Conservation (phyloP, 2,888 invertebrate species). For the Chouioia cunea region DNA sequence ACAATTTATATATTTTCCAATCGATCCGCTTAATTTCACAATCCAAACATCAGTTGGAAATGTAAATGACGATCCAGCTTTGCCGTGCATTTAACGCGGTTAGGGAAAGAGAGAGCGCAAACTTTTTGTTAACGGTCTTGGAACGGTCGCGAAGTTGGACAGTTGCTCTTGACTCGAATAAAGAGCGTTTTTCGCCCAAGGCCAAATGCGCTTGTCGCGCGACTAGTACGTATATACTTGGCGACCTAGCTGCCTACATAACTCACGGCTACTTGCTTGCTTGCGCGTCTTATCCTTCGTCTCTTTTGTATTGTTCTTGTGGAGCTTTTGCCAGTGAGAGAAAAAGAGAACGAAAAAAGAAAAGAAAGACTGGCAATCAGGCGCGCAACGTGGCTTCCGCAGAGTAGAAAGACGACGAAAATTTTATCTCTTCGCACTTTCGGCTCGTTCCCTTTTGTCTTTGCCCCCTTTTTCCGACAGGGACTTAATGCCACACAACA, state of each 20-base stretch:
- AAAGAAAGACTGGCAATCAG: conserved; percentile 42
- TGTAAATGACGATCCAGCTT: too few relatives aligned
- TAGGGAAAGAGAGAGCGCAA: too few relatives aligned
- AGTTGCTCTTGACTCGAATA: conserved; percentile 16
- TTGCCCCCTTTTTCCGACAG: conserved; percentile 8
- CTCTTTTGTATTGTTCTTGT: conserved; percentile 46
- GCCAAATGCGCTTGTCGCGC: conserved; percentile 30
- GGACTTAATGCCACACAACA: conserved; percentile 26
- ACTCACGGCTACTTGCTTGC: conserved; percentile 13
- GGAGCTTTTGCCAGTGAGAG: conserved; percentile 65
- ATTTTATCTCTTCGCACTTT: conserved; percentile 42
- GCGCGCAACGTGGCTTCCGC: neutral
- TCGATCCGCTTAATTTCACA: neutral
- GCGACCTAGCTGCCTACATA: conserved; percentile 25
- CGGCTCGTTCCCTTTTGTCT: conserved; percentile 24
- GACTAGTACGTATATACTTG: conserved; percentile 12
- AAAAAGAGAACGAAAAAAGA: conserved; percentile 27
- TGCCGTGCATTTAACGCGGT: too few relatives aligned
- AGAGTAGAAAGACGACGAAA: conserved; percentile 26
- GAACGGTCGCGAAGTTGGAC: too few relatives aligned
- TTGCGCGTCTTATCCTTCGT: neutral
- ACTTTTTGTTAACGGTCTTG: too few relatives aligned
- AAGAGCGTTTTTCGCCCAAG: conserved; percentile 33
- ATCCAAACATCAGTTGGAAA: too few relatives aligned
- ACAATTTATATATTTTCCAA: conserved; percentile 25